Evolutionary conservation across 2,113 vertebrate genomes (phyloP).

Genomic region (Candoia aspera): DNA sequence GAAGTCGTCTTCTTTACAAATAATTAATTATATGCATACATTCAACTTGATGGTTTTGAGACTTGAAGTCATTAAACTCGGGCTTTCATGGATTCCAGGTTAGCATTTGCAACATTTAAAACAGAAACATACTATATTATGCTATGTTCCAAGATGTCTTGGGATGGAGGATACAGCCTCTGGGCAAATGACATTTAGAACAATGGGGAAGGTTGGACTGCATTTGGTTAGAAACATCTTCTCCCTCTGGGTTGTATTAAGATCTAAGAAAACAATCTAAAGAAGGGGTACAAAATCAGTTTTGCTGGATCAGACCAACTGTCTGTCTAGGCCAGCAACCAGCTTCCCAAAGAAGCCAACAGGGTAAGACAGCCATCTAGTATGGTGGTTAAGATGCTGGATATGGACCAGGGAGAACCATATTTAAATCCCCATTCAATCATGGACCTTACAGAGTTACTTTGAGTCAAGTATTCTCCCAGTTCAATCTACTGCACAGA

Average conservation of each 20-base stretch:
- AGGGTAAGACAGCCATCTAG: background rate
- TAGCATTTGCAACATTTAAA: slow-evolving; percentile 15
- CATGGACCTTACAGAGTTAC: no score
- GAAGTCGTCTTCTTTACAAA: slow-evolving; percentile 3
- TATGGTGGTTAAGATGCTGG: no score
- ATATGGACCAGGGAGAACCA: no score
- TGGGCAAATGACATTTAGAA: background rate
- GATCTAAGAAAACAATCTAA: background rate
- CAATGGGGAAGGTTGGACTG: background rate
- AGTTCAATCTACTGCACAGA: no score
- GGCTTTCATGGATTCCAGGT: slow-evolving; percentile 7
- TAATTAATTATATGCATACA: background rate
- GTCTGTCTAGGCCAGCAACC: background rate
- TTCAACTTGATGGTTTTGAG: background rate
- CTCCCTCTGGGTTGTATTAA: background rate
- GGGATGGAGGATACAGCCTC: background rate
- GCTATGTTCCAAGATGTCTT: background rate
- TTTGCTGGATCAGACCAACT: background rate
- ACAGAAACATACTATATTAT: background rate
- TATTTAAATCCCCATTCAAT: no score
- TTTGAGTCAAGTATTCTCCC: no score
- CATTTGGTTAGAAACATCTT: background rate
- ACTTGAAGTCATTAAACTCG: slow-evolving; percentile 3
- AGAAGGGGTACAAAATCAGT: background rate
- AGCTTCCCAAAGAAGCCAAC: background rate